phyloP scores from a whole-genome alignment of 2,888 invertebrate species.

The Apocheima hispidaria region DNA sequence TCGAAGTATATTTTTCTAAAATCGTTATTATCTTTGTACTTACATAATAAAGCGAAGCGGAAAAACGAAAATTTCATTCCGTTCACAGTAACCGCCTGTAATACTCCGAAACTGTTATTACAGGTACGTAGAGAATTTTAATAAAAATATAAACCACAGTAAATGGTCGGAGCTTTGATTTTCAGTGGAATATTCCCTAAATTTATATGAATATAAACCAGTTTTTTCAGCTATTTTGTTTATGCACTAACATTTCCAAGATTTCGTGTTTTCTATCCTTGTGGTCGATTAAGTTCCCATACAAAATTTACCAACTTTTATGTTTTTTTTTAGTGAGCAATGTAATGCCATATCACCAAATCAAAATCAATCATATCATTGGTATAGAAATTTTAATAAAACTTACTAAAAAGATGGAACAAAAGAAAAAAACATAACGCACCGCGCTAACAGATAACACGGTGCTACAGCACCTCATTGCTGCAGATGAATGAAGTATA shows the following conservation, averaged over 20 bases:
- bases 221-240: not conserved
- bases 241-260: not conserved
- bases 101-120: conserved; percentile 26
- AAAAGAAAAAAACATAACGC: too few species aligned
- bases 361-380: too few species aligned
- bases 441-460: too few species aligned
- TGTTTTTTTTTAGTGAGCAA: too few species aligned
- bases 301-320: not conserved
- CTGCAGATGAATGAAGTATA: too few species aligned
- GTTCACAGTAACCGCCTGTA: conserved; percentile 9
- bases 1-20: conserved; percentile 13
- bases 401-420: too few species aligned
- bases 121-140: conserved; percentile 20
- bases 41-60: conserved; percentile 17
- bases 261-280: not conserved
- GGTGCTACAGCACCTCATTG: too few species aligned
- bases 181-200: conserved; percentile 8
- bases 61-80: conserved; percentile 15
- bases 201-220: not conserved
- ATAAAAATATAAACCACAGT: conserved; percentile 20
- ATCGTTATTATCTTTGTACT: conserved; percentile 19
- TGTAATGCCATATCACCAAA: too few species aligned
- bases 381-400: too few species aligned
- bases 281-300: not conserved
- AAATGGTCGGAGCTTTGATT: conserved; percentile 4